These are phyloP conservation scores for Myiagra hebetior DNA, from an alignment of 2,113 vertebrate genomes.

Conservation along the genomic window DNA sequence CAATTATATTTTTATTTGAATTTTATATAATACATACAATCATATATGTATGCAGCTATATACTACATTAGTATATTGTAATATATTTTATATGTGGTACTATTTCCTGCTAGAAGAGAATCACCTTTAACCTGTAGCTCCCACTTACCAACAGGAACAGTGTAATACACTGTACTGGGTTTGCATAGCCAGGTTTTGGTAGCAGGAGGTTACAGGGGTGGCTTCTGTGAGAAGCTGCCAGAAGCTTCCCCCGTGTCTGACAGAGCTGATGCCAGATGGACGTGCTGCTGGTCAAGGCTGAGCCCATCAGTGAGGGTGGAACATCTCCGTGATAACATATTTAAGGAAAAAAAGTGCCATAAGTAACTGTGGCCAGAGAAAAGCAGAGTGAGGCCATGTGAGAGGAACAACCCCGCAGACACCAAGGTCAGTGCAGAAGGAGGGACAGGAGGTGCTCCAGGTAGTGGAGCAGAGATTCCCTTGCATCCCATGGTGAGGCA, in stretches of 20 bases:
- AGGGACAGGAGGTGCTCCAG: background rate
- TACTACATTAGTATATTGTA: background rate
- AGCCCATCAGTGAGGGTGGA: background rate
- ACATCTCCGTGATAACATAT: background rate
- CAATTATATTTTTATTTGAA: background rate
- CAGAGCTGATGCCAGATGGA: background rate
- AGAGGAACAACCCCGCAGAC: background rate
- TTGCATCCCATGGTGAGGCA: background rate
- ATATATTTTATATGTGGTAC: background rate
- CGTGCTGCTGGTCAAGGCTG: background rate
- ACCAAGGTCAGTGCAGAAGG: background rate
- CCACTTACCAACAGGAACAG: background rate
- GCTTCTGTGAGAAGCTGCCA: background rate
- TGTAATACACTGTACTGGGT: background rate
- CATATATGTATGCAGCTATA: background rate
- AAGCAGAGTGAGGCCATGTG: accelerated
- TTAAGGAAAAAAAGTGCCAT: background rate
- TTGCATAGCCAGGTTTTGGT: background rate
- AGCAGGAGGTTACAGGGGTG: accelerated
- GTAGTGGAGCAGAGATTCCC: background rate
- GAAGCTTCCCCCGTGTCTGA: background rate
- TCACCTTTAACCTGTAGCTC: background rate
- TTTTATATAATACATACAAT: background rate
- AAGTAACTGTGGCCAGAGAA: background rate
- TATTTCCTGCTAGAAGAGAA: background rate